Evolutionary conservation across 2,888 invertebrate species (phyloP), one percentile per base, ranked within the genome.

Genomic region (Atrina japonica): DNA sequence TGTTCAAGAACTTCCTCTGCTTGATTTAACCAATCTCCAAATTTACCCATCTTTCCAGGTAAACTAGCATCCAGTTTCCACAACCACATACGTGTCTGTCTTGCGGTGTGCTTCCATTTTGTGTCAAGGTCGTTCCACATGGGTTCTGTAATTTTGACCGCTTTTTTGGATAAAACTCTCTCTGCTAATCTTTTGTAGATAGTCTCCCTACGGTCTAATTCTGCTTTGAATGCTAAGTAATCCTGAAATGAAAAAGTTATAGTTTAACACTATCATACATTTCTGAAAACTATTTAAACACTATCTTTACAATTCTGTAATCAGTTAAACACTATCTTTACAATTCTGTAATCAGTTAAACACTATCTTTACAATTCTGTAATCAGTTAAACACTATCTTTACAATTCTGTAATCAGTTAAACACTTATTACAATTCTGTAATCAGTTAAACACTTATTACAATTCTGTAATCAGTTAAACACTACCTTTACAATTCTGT

Each of bases 11-110:
- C 58, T 60, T 86, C 83, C 78, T 90, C 90, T 21, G 97, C 98
- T 82, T 94, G 94, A 73, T 95, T 95, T 61, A 98, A 91, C 97
- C 98, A 98, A 89, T 96, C 95, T 61, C 96, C 97, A 18, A 97
- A 93, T 76, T 94, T 93, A 70, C 95, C 95, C 82, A 98, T 94
- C 84, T 96, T 95, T 47, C 96, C 96, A 9, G 97, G 96, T 63
- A 98, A 92, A 75, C 93, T 93, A 0, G 95, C 94, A 90, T 98
- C 98, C 80, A 98, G 91, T 60, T 95, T 92, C 95, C 96, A 96
- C 82, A 96, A 93, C 97, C 98, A 98, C 68, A 81, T 73, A 16
- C 83, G 71, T 0, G 86, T 85, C 68, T 79, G 75, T 64, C 91
- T 87, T 87, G 96, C 94, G 63, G 97, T 92, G 86, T 95, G 94